phyloP scores from a whole-genome alignment of 2,113 vertebrate species.

The Muscicapa adusta region DNA sequence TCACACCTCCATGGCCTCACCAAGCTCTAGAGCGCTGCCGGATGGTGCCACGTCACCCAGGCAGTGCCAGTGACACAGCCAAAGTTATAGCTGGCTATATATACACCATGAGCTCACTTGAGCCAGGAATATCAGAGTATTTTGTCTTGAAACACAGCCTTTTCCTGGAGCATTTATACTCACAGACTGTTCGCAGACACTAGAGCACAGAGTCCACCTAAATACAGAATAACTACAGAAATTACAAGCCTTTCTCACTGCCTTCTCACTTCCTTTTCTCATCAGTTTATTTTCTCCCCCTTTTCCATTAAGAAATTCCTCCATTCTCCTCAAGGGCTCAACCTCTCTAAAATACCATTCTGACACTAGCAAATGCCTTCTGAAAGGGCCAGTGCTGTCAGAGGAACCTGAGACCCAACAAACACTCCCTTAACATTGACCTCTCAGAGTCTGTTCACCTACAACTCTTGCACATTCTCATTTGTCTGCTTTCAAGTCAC shows the following conservation, averaged over 20 bases:
- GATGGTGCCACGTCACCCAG: neutral
- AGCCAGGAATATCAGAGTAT: conserved; percentile 11
- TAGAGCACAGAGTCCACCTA: neutral
- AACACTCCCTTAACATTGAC: neutral
- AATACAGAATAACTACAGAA: neutral
- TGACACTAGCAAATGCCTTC: neutral
- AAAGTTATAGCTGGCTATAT: neutral
- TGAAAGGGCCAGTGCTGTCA: neutral
- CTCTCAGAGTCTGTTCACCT: neutral
- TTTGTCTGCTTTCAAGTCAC: neutral
- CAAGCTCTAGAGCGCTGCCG: neutral
- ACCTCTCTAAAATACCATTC: neutral
- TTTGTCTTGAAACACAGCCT: conserved; percentile 15
- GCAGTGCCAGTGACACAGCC: neutral
- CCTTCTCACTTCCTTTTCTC: neutral
- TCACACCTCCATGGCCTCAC: conserved; percentile 17
- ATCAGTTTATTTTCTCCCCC: neutral
- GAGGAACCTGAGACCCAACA: neutral
- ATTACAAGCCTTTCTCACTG: neutral
- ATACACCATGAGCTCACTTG: conserved; percentile 17
- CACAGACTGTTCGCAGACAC: neutral
- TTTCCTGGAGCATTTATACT: neutral
- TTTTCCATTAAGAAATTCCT: neutral
- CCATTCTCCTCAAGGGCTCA: neutral
- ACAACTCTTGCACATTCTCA: neutral